A percentile compares a stretch with the other conserved stretches of the same genome.
Conservation (phyloP, 2,113 vertebrate genomes). For the Alaudala cheleensis region DNA sequence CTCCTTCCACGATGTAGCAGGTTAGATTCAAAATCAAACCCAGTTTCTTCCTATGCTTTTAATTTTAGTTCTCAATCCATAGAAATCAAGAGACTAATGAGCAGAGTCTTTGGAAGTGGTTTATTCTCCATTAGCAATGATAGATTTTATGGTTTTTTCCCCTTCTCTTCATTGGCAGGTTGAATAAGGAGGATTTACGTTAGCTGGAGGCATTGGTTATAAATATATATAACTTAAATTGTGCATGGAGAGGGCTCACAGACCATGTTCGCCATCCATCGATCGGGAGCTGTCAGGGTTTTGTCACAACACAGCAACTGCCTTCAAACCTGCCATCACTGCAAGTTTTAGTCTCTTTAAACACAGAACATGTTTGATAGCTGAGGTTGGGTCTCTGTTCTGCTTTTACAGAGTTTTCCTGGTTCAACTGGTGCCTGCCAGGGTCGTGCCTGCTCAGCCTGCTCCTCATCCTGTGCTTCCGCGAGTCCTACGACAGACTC, state of each 20-base stretch:
- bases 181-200: slow-evolving; percentile 4
- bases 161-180: not conserved
- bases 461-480: slow-evolving; percentile 92
- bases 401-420: slow-evolving; percentile 88
- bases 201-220: not conserved
- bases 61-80: slow-evolving; percentile 5
- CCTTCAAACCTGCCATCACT: not conserved
- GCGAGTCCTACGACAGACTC: slow-evolving; percentile 96
- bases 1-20: not conserved
- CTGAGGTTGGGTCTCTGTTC: not conserved
- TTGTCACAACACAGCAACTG: not conserved
- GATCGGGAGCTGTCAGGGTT: not conserved
- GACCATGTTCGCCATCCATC: not conserved
- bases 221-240: not conserved
- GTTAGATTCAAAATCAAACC: slow-evolving; percentile 14
- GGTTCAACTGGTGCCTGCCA: slow-evolving; percentile 98
- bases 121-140: slow-evolving; percentile 30
- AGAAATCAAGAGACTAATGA: slow-evolving; percentile 32
- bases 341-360: not conserved
- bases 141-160: not conserved
- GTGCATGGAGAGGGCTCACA: not conserved
- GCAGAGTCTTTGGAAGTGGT: slow-evolving; percentile 22
- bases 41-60: slow-evolving; percentile 29
- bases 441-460: slow-evolving; percentile 95
- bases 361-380: not conserved